Percentiles rank a stretch among this genome's conserved stretches.
Conservation (phyloP, 2,888 invertebrate genomes). For the Sarcophaga rosellei region DNA sequence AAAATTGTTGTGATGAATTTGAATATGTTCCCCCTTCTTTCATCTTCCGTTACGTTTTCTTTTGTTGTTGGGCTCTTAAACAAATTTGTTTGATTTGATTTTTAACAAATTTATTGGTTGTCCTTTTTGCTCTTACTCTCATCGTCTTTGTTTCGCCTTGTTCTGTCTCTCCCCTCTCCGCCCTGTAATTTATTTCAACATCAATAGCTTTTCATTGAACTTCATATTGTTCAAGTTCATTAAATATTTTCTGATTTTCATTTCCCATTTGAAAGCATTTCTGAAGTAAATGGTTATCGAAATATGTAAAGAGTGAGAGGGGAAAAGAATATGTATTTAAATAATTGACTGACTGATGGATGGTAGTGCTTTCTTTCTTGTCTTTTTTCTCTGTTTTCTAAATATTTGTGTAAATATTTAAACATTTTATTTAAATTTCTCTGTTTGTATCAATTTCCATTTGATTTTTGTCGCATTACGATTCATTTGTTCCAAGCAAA, state of each 20-base stretch:
- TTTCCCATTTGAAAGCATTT: neutral
- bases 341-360: no score
- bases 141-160: neutral
- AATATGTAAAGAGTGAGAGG: no score
- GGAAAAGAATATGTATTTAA: no score
- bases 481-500: neutral
- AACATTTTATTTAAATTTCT: neutral
- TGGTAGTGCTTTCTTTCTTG: no score
- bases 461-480: neutral
- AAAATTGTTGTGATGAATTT: constrained; percentile 41
- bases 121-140: constrained; percentile 37
- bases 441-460: neutral
- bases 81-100: constrained; percentile 64
- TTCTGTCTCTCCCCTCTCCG: neutral
- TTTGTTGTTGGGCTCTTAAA: constrained; percentile 48
- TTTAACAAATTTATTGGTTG: constrained; percentile 57
- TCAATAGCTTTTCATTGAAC: constrained; percentile 38
- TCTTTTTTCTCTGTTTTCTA: no score
- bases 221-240: constrained; percentile 58
- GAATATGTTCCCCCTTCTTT: constrained; percentile 17
- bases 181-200: constrained; percentile 12
- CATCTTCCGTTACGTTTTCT: neutral
- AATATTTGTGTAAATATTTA: no score
- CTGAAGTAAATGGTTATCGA: neutral
- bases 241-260: constrained; percentile 32